Evolutionary conservation across 2,797 vertebrate genomes (phyloP).

Genomic region (Falco cherrug): DNA sequence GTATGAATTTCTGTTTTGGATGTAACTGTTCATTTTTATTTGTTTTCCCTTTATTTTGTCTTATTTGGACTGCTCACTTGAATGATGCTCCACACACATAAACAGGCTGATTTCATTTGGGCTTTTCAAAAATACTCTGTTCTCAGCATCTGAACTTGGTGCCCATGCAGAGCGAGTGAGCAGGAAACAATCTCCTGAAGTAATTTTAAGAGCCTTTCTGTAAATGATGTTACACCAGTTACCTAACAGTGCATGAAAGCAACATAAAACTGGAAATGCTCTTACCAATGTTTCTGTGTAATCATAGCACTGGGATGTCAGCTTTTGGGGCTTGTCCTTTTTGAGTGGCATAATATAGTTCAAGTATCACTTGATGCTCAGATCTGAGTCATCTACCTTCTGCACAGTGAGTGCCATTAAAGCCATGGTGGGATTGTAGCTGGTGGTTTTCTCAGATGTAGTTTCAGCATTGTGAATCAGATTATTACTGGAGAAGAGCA

Average conservation of each 20-base stretch:
- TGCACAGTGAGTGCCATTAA: background rate
- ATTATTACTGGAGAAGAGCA: background rate
- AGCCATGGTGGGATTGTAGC: background rate
- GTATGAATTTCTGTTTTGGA: background rate
- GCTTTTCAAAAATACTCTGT: background rate
- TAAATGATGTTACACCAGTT: constrained; percentile 24
- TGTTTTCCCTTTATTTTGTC: background rate
- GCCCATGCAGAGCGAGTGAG: background rate
- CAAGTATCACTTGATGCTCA: background rate
- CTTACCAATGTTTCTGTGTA: background rate
- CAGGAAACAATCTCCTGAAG: constrained; percentile 16
- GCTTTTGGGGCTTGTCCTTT: constrained; percentile 8
- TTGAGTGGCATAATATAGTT: background rate
- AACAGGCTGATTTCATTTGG: background rate
- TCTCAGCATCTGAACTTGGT: background rate
- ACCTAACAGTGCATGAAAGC: background rate
- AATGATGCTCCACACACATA: background rate
- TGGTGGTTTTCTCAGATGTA: background rate
- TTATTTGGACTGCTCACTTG: background rate
- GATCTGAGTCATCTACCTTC: background rate
- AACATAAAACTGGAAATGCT: background rate
- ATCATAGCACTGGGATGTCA: background rate
- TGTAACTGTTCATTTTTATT: background rate
- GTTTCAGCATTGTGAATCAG: background rate
- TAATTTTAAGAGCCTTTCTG: constrained; percentile 25